Percentiles rank a stretch among this genome's conserved stretches.
These are phyloP conservation scores for Pantherophis alleghaniensis DNA, from an alignment of 2,797 vertebrate genomes.

Conservation along the genomic window DNA sequence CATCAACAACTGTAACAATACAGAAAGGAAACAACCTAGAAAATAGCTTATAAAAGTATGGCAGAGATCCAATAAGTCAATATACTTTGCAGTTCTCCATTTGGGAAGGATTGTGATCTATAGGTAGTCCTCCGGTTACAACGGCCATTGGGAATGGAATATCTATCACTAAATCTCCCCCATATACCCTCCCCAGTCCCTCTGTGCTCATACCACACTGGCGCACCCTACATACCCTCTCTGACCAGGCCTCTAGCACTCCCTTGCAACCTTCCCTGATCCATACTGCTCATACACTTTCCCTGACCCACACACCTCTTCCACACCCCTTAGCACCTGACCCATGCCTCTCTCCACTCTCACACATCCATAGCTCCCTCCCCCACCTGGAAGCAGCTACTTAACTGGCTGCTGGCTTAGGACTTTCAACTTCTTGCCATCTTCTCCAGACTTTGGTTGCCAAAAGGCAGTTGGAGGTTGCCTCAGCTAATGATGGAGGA, in stretches of 20 bases:
- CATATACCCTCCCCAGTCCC: neutral
- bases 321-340: neutral
- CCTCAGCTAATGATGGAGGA: neutral
- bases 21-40: neutral
- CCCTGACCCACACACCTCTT: neutral
- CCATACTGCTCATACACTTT: neutral
- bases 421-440: neutral
- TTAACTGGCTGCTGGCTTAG: neutral
- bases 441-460: neutral
- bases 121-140: neutral
- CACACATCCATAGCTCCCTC: neutral
- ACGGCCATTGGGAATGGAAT: neutral
- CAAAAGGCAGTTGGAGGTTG: neutral
- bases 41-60: neutral
- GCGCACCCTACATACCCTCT: neutral
- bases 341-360: neutral
- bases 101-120: neutral
- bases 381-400: neutral
- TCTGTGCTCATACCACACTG: neutral
- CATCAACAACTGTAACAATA: neutral
- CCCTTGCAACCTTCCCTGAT: neutral
- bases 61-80: neutral
- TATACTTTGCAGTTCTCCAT: neutral
- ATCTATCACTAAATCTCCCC: neutral
- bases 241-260: neutral